These are phyloP conservation scores for Micromys minutus DNA, from an alignment of 2,113 vertebrate species.

Conservation along the genomic window DNA sequence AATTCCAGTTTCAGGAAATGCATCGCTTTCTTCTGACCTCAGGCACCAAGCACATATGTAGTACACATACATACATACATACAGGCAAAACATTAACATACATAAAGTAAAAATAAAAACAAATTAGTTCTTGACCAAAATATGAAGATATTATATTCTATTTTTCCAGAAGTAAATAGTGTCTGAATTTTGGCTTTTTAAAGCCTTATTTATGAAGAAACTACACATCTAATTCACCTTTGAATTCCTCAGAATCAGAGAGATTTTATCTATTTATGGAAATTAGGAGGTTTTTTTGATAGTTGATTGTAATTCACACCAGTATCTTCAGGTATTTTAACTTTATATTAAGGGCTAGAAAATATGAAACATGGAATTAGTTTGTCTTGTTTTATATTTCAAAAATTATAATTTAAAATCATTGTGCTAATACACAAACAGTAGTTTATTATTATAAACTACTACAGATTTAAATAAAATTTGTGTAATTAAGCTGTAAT, in stretches of 20 bases:
- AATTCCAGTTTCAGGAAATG: not conserved
- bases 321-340: slow-evolving; percentile 23
- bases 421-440: not conserved
- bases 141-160: not conserved
- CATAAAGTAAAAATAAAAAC: not conserved
- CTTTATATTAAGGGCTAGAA: not conserved
- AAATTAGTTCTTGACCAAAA: not conserved
- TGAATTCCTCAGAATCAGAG: slow-evolving; percentile 6
- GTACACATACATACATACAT: not conserved
- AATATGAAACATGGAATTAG: not conserved
- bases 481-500: not conserved
- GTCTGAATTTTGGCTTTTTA: not conserved
- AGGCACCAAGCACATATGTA: not conserved
- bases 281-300: not conserved
- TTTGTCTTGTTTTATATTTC: slow-evolving; percentile 17
- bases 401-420: not conserved
- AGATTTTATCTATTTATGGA: slow-evolving; percentile 17
- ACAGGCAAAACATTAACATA: not conserved
- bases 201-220: not conserved
- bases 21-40: not conserved
- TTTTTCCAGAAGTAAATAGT: not conserved
- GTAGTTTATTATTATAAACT: slow-evolving; percentile 1
- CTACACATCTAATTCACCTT: not conserved
- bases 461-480: slow-evolving; percentile 2
- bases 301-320: not conserved